These are phyloP conservation scores for Calliopsis andreniformis DNA, from an alignment of 1,140 invertebrate genomes.

Conservation along the genomic window DNA sequence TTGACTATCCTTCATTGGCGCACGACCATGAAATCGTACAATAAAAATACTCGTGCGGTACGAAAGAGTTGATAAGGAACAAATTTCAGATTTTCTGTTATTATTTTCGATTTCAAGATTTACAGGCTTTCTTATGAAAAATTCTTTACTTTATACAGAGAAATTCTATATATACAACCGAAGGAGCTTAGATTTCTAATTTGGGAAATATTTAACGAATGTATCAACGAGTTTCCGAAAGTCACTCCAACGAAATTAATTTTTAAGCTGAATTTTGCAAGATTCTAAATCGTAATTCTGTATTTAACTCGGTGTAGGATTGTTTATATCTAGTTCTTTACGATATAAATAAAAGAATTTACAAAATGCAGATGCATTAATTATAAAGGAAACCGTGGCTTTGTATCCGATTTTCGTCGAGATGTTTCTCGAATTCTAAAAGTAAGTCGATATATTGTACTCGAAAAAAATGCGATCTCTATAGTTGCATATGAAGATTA, in stretches of 20 bases:
- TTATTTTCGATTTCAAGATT: not conserved
- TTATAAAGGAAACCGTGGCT: not conserved
- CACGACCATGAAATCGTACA: not conserved
- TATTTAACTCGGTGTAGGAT: not conserved
- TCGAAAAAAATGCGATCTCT: not conserved
- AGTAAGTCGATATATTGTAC: constrained; percentile 6
- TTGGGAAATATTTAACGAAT: not conserved
- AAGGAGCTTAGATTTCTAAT: not conserved
- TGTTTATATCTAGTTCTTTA: not conserved
- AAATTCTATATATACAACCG: no score
- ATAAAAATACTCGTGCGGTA: not conserved
- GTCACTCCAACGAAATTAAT: not conserved
- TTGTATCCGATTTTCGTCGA: not conserved
- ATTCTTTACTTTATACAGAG: no score
- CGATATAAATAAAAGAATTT: no score
- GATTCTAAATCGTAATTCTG: no score
- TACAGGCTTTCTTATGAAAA: not conserved
- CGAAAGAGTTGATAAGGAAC: not conserved
- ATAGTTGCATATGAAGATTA: not conserved
- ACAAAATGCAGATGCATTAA: not conserved
- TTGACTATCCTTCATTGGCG: constrained; percentile 3
- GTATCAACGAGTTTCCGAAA: not conserved
- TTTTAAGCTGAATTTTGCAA: not conserved
- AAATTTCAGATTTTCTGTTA: not conserved
- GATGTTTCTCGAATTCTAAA: not conserved